A percentile compares a stretch with the other conserved stretches of the same genome.
phyloP scores from a whole-genome alignment of 1,140 invertebrate species.

The Phocides pigmalion region DNA sequence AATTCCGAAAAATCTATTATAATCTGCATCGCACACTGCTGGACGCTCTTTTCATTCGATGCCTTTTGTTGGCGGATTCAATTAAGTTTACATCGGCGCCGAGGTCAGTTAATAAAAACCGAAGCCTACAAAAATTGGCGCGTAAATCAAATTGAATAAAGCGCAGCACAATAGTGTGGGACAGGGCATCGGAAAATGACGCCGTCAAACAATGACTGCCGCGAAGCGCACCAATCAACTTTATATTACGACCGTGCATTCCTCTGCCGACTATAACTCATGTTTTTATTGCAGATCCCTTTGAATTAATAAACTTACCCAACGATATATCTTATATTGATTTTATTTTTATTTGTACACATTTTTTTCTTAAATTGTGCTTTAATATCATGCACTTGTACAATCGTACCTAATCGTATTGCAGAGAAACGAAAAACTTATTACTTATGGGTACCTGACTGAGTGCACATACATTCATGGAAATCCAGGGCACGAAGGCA shows the following conservation, averaged over 20 bases:
- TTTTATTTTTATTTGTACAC: background rate
- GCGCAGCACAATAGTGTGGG: conserved; percentile 68
- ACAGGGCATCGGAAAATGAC: conserved; percentile 71
- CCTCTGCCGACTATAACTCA: conserved; percentile 5
- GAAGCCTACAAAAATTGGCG: conserved; percentile 81
- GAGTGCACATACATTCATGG: too few species aligned
- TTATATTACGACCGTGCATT: conserved; percentile 42
- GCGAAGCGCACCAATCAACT: conserved; percentile 55
- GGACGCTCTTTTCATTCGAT: conserved; percentile 81
- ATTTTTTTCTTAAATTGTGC: background rate
- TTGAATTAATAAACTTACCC: conserved; percentile 24
- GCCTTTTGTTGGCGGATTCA: conserved; percentile 82
- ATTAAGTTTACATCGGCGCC: conserved; percentile 82
- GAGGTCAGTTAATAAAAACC: conserved; percentile 83
- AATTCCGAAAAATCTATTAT: conserved; percentile 82
- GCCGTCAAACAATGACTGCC: conserved; percentile 63
- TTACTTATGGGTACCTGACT: too few species aligned
- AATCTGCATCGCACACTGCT: conserved; percentile 81
- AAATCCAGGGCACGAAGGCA: too few species aligned
- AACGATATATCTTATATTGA: background rate
- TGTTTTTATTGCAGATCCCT: conserved; percentile 8
- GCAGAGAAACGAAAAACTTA: too few species aligned
- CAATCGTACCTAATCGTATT: too few species aligned
- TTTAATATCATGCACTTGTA: too few species aligned
- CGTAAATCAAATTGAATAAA: conserved; percentile 84